Percentiles rank a stretch among this genome's conserved stretches.
Evolutionary conservation across 2,888 invertebrate species (phyloP).

Genomic region (Campoplex nolae): DNA sequence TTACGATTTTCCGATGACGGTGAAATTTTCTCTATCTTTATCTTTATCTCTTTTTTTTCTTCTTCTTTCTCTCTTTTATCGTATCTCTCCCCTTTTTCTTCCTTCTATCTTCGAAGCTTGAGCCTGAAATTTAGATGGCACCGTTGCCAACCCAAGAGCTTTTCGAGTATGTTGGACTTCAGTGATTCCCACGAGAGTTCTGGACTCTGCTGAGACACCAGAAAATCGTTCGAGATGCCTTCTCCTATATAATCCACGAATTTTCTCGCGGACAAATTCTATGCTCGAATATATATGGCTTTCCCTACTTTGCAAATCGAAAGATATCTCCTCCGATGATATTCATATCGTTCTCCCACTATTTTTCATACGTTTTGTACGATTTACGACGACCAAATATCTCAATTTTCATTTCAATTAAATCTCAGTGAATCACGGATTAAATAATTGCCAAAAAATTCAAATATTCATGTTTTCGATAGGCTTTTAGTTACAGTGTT

Average conservation of each 20-base stretch:
- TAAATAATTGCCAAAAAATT: too few relatives aligned
- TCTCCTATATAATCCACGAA: constrained; percentile 42
- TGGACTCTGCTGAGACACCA: constrained; percentile 58
- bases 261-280: constrained; percentile 8
- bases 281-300: background rate
- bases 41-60: constrained; percentile 13
- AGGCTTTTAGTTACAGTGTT: too few relatives aligned
- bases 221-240: constrained; percentile 49
- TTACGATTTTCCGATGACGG: constrained; percentile 58
- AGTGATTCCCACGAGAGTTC: constrained; percentile 49
- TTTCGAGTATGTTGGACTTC: constrained; percentile 53
- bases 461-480: too few relatives aligned
- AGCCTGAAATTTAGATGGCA: constrained; percentile 56
- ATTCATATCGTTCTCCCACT: background rate
- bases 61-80: background rate
- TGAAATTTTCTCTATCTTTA: constrained; percentile 31
- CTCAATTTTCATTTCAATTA: background rate
- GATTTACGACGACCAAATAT: background rate
- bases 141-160: constrained; percentile 38
- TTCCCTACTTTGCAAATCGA: background rate
- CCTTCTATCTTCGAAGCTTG: background rate
- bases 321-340: background rate
- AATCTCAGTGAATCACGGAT: too few relatives aligned
- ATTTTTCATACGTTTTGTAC: background rate
- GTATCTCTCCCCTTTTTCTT: background rate